Evolutionary conservation across 2,797 vertebrate genomes (phyloP).

Genomic region (Rhabdomys pumilio): DNA sequence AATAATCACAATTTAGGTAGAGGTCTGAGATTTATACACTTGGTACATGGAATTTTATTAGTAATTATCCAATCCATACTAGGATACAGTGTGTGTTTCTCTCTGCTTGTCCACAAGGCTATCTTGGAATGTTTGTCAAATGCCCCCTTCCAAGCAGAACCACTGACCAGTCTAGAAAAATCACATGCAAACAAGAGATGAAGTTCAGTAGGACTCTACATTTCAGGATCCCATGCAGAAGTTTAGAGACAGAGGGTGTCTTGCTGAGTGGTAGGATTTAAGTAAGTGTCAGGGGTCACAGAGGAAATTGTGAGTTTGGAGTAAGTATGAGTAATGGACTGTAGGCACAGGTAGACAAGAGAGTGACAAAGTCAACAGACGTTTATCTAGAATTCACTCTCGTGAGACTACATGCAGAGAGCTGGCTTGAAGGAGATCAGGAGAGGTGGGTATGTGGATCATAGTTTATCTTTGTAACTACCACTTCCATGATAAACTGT

Average conservation of each 20-base stretch:
- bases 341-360: background rate
- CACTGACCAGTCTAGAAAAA: background rate
- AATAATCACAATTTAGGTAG: background rate
- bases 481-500: slow-evolving; percentile 15
- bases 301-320: background rate
- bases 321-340: background rate
- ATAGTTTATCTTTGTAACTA: slow-evolving; percentile 38
- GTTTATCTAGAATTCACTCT: slow-evolving; percentile 3
- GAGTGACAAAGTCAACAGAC: background rate
- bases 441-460: background rate
- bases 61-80: background rate
- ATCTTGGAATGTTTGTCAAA: slow-evolving; percentile 31
- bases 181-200: background rate
- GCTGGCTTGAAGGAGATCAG: background rate
- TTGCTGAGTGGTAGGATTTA: slow-evolving; percentile 4
- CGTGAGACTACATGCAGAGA: background rate
- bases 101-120: background rate
- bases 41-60: background rate
- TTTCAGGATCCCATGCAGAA: background rate
- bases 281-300: background rate
- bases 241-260: slow-evolving; percentile 30
- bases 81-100: background rate
- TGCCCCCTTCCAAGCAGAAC: background rate
- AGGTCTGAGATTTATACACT: background rate
- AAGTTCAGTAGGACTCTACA: background rate